Percentiles rank a stretch among this genome's conserved stretches.
Conservation (phyloP, 1,140 invertebrate genomes). For the Stegodyphus mimosarum region DNA sequence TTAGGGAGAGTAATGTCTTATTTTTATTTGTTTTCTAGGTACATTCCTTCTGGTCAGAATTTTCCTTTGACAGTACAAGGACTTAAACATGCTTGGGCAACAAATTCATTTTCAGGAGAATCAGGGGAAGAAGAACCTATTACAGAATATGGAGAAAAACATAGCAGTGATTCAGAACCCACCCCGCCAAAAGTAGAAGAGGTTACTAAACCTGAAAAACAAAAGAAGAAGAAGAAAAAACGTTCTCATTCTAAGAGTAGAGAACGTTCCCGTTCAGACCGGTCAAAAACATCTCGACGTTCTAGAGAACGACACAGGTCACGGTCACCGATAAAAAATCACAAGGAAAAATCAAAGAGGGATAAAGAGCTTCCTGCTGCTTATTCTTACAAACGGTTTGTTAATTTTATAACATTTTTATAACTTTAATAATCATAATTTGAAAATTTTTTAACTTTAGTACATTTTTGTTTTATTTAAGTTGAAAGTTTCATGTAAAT, state of each 20-base stretch:
- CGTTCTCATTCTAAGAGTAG: slow-evolving; percentile 21
- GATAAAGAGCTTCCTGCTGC: slow-evolving; percentile 42
- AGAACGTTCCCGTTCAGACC: slow-evolving; percentile 6
- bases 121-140: slow-evolving; percentile 35
- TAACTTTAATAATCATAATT: not conserved
- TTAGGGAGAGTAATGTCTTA: too few relatives aligned
- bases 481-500: too few relatives aligned
- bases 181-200: not conserved
- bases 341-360: slow-evolving; percentile 17
- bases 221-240: not conserved
- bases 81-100: slow-evolving; percentile 1
- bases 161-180: slow-evolving; percentile 5
- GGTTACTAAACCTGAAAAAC: not conserved
- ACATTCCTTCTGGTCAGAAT: not conserved
- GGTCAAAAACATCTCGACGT: slow-evolving; percentile 13
- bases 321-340: not conserved
- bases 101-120: not conserved
- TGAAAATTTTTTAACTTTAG: too few relatives aligned
- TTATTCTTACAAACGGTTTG: slow-evolving; percentile 18
- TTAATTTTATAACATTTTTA: not conserved
- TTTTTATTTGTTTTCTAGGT: not conserved
- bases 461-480: too few relatives aligned
- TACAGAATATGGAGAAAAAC: not conserved
- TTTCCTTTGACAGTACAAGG: not conserved
- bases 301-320: slow-evolving; percentile 3